A percentile compares a stretch with the other conserved stretches of the same genome.
These are phyloP conservation scores for Colaptes auratus DNA, from an alignment of 2,113 vertebrate species.

Conservation along the genomic window DNA sequence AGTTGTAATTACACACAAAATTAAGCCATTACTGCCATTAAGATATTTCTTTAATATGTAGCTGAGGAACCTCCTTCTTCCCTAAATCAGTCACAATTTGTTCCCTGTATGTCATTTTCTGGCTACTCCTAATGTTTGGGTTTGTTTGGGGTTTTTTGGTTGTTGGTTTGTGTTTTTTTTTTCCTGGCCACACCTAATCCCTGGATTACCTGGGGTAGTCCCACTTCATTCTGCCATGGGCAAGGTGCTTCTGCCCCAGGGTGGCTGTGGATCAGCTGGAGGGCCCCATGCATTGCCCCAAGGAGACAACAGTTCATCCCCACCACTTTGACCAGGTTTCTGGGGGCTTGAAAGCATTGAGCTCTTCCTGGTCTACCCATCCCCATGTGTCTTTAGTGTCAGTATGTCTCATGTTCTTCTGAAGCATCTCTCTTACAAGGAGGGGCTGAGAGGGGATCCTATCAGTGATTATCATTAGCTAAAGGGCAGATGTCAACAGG, in stretches of 20 bases:
- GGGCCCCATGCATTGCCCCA: not conserved
- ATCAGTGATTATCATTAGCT: no score
- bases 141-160: not conserved
- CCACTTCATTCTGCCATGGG: not conserved
- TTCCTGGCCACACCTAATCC: not conserved
- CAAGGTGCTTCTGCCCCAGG: not conserved
- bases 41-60: slow-evolving; percentile 34
- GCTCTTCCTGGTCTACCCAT: not conserved
- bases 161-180: not conserved
- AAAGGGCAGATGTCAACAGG: no score
- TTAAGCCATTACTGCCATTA: slow-evolving; percentile 53
- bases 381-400: accelerated
- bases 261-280: not conserved
- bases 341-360: not conserved
- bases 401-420: not conserved
- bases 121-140: not conserved
- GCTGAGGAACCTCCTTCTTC: not conserved
- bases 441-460: no score
- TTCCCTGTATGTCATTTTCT: slow-evolving; percentile 3
- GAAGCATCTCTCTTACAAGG: no score
- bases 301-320: not conserved
- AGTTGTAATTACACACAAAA: slow-evolving; percentile 65
- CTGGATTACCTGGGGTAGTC: not conserved
- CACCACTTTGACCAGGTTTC: not conserved
- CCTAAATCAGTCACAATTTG: not conserved